Evolutionary conservation across 2,888 invertebrate genomes (phyloP).

Genomic region (Drosophila fungiperda): DNA sequence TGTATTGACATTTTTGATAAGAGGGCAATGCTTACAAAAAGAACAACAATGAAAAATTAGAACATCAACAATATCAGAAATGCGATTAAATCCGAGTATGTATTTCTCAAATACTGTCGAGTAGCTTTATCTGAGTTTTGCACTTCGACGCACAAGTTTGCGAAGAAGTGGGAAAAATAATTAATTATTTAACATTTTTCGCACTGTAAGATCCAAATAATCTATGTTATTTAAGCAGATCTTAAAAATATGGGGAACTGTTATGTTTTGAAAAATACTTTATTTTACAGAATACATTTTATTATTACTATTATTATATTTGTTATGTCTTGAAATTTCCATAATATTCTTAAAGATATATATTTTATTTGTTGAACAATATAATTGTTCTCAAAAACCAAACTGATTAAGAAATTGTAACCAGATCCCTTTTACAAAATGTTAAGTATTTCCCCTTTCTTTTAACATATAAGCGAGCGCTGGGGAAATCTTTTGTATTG

Average conservation of each 20-base stretch:
- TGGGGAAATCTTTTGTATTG: neutral
- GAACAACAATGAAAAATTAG: slow-evolving; percentile 7
- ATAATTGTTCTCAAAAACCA: neutral
- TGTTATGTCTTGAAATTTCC: neutral
- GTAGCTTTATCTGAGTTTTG: slow-evolving; percentile 22
- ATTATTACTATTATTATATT: neutral
- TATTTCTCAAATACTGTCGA: slow-evolving; percentile 31
- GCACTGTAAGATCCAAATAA: too few relatives aligned
- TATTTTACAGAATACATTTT: neutral
- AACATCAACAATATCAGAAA: slow-evolving; percentile 4
- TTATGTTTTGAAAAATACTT: neutral
- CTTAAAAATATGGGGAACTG: neutral
- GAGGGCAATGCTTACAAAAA: slow-evolving; percentile 38
- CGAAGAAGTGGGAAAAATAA: neutral
- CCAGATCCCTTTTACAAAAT: neutral
- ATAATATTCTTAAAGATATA: neutral
- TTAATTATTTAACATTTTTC: neutral
- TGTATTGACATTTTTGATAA: slow-evolving; percentile 37
- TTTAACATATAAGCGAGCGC: neutral
- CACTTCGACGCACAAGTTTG: neutral
- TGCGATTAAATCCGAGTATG: slow-evolving; percentile 28
- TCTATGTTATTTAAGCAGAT: neutral
- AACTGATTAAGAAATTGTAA: neutral
- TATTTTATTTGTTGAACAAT: neutral
- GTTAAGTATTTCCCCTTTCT: neutral